Percentiles rank a stretch among this genome's conserved stretches.
These are phyloP conservation scores for Delia radicum DNA, from an alignment of 1,140 invertebrate species.

Conservation along the genomic window DNA sequence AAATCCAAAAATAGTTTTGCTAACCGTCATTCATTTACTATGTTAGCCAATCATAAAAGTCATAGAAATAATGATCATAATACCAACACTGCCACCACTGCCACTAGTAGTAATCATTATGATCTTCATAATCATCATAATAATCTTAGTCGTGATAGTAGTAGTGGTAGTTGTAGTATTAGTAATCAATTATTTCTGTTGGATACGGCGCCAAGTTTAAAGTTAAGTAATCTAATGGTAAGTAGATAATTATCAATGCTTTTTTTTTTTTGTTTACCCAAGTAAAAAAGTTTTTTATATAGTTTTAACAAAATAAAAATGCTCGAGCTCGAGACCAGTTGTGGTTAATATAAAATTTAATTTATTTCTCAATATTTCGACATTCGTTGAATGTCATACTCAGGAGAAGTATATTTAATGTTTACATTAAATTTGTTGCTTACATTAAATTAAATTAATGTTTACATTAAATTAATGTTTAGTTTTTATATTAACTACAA, in stretches of 20 bases:
- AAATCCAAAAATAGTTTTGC: too few relatives aligned
- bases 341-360: too few relatives aligned
- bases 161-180: constrained; percentile 25
- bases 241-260: constrained; percentile 29
- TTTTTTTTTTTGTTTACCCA: neutral
- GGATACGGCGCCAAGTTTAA: constrained; percentile 52
- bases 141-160: constrained; percentile 25
- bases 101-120: neutral
- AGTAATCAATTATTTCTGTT: constrained; percentile 32
- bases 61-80: neutral
- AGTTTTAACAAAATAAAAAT: too few relatives aligned
- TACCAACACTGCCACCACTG: neutral
- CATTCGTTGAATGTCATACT: too few relatives aligned
- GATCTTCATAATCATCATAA: neutral
- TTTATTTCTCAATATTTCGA: too few relatives aligned
- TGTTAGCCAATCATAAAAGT: neutral
- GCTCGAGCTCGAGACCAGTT: too few relatives aligned
- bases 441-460: too few relatives aligned
- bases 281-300: too few relatives aligned
- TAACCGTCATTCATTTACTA: neutral
- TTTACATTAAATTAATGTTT: too few relatives aligned
- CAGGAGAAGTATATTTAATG: too few relatives aligned
- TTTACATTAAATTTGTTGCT: too few relatives aligned
- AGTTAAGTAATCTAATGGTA: constrained; percentile 57
- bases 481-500: too few relatives aligned